Base-by-base conservation (phyloP, 2,888 invertebrate species). In the Lasioglossum calceatum region DNA sequence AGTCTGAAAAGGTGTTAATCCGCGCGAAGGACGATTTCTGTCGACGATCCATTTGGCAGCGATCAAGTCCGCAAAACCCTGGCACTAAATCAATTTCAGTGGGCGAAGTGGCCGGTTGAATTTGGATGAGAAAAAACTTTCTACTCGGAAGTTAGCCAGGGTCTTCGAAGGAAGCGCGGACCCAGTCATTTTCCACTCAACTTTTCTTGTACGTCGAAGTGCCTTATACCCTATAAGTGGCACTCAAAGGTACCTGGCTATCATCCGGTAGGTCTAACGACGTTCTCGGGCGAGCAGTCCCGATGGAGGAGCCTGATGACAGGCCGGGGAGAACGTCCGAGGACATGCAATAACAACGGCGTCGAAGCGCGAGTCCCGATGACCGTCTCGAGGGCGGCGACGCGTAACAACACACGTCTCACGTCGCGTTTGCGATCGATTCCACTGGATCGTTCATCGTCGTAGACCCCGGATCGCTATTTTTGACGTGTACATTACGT, bases 401-500 rank as follows among this genome's bases (percentile, higher is more conserved):
- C 58, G n/a, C n/a, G 58, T 54, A 23, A 8, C 54, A 23, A 8
- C 54, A 8, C 0, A 23, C n/a, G 58, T 58, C n/a, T 12, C n/a
- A 4, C 1, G 58, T n/a, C 58, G n/a, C 58, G 58, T 58, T n/a
- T 1, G 1, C 58, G 58, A 89, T 89, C 84, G 86, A 88, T 82
- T n/a, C 27, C 58, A 14, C 58, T 80, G 89, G 81, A 84, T 83
- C 82, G 83, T 81, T 80, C 76, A 79, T 79, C 84, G 70, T 67
- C 79, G 74, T 47, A 76, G 78, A 50, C 78, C 79, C 79, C 77
- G 79, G 73, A 78, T 58, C 75, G 86, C 74, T 89, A 89, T 87
- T 83, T 88, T 81, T 81, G 82, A 88, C 88, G 82, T 50, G 72
- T 84, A 80, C 89, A 79, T 90, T 89, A 81, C 90, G 27, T 85